Base-by-base conservation (phyloP, 2,797 vertebrate species). In the Myiothlypis chrysogaster region DNA sequence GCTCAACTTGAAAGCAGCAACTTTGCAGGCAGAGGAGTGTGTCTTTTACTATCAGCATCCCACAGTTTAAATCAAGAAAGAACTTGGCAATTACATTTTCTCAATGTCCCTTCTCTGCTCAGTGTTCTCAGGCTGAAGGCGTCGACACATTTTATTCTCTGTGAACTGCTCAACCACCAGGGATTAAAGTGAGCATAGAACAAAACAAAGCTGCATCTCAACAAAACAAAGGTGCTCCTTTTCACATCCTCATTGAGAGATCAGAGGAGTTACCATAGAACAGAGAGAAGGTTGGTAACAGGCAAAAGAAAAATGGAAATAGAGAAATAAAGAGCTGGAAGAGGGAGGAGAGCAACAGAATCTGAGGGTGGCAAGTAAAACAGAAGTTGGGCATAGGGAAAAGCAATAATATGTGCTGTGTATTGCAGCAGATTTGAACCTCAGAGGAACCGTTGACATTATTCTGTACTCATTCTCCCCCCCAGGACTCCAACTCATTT, bases 401-500 rank as follows among this genome's bases (percentile, higher is more conserved):
- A 77, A 71, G 35, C 37, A 87, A 43, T 1, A 1, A 46, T 44
- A 76, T 3, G 28, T 44, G 41, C 65, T 39, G 37, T 4, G 2
- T 12, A 23, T 3, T 77, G 60, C 59, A 89, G 75, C 56, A 66
- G 59, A 73, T 79, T 83, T 79, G 47, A 96, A 24, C 69, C 39
- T 2, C 14, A 87, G 84, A 77, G 75, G 52, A 94, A 80, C 93
- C 9, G 37, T 41, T 94, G 56, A 89, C 16, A 46, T n/a, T 68
- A 15, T 61, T 86, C 52, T 87, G 24, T n/a, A 35, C 52, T 83
- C 64, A 39, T 83, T 64, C 34, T 61, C 2, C 11, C 24, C 34
- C 3, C 17, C 28, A 39, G 20, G 21, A 46, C 68, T 84, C 77
- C 82, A 87, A 46, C 75, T 96, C 93, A 94, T 93, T 93, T 96